Evolutionary conservation across 1,140 invertebrate species (phyloP), one percentile per base, ranked within the genome.

Genomic region (Euschistus heros): DNA sequence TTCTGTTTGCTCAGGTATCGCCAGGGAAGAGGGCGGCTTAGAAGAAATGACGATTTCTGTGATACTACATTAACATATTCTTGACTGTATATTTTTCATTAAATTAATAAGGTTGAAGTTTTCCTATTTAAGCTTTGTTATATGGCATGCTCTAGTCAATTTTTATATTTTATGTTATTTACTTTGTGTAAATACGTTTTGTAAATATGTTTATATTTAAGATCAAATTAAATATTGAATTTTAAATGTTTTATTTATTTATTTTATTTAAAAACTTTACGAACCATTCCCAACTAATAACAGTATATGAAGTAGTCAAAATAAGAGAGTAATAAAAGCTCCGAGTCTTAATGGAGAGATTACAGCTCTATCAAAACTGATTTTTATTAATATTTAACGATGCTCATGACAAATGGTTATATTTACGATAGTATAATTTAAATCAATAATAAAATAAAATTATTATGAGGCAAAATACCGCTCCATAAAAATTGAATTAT

Each of bases 61-160:
- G 54, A 57, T 57, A 57, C 54, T 24, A 57, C 54, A 24, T 57
- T 57, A 37, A 37, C 33, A 37, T 37, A 37, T 57, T 57, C 24
- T 57, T 57, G 54, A 57, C 54, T 57, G 54, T 57, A 57, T 24
- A 57, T 24, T 57, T 57, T 24, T 57, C 33, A 37, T 37, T 37
- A 37, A 37, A 57, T 24, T 57, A 57, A 57, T 20, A 57, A 24
- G 24, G 15, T 50, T 57, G 18, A 24, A 17, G 20, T 57, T 26
- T 57, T 57, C 54, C 18, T 57, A 57, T 24, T 22, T 57, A 17
- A 24, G 54, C 54, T 57, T 57, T 57, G 54, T 57, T 57, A 57
- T 57, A 24, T 57, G 14, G 54, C 54, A 57, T 57, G 54, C 24
- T 57, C 54, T 57, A 57, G 54, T 57, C 54, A 57, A 57, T 57